Conservation (phyloP, 2,888 invertebrate genomes). For the Frankliniella intonsa region DNA sequence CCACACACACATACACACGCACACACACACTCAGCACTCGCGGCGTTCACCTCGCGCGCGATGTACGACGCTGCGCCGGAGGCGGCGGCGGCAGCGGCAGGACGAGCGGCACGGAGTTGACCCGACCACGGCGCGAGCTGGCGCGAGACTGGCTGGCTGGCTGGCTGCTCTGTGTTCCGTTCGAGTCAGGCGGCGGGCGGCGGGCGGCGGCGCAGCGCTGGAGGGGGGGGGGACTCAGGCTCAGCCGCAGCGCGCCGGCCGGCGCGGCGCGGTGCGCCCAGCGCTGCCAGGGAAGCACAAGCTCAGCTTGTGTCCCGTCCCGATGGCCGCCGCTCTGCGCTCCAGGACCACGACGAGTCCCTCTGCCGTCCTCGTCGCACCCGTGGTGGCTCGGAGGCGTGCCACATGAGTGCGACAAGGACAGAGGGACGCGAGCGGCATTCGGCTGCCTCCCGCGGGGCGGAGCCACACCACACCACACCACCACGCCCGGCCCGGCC, state of each 20-base stretch:
- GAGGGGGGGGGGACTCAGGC: background rate
- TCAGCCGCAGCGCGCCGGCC: background rate
- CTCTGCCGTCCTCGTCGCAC: background rate
- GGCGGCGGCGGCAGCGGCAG: background rate
- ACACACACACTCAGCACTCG: background rate
- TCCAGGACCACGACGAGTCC: background rate
- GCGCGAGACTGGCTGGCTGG: background rate
- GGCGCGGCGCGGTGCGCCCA: background rate
- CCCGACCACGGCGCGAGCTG: background rate
- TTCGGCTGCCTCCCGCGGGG: too few species aligned
- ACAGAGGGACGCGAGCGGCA: too few species aligned
- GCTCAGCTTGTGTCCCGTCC: background rate
- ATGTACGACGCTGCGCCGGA: background rate
- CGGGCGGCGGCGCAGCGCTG: background rate
- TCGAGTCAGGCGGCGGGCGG: background rate
- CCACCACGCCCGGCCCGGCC: background rate
- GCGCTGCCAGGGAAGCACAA: too few species aligned
- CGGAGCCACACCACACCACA: too few species aligned
- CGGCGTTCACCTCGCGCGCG: background rate
- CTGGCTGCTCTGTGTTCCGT: too few species aligned
- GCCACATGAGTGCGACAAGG: too few species aligned
- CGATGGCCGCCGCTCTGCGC: background rate
- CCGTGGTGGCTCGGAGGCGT: too few species aligned
- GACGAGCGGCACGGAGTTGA: background rate
- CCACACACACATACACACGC: background rate